phyloP scores from a whole-genome alignment of 1,140 invertebrate genomes.

The Spodoptera litura region DNA sequence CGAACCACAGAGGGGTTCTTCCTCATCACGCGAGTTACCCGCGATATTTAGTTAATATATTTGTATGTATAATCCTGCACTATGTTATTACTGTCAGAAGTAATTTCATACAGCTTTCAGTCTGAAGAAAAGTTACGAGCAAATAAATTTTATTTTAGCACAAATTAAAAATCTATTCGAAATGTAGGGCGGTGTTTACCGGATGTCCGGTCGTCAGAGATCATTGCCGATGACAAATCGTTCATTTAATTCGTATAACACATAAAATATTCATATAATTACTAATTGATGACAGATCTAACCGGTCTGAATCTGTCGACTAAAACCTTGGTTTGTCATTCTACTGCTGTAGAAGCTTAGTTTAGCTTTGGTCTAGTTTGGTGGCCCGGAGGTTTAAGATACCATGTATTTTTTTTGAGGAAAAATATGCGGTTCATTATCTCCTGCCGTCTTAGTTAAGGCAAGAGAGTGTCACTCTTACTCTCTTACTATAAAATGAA shows the following conservation, averaged over 20 bases:
- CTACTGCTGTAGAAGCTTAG: no score
- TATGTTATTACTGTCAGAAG: not conserved
- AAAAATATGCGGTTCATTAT: no score
- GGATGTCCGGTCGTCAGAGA: constrained; percentile 3
- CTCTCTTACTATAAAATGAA: no score
- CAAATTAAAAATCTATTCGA: not conserved
- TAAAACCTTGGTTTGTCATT: not conserved
- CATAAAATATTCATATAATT: constrained; percentile 1
- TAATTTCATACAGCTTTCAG: not conserved
- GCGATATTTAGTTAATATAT: no score
- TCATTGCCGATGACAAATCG: constrained; percentile 15
- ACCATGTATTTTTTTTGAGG: no score
- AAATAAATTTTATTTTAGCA: not conserved
- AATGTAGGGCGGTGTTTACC: not conserved
- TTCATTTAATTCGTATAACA: constrained; percentile 15
- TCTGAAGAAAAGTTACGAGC: not conserved
- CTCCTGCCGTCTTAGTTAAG: no score
- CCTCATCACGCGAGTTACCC: no score
- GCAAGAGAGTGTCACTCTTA: no score
- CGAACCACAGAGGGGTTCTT: no score
- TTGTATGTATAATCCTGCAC: not conserved
- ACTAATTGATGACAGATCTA: constrained; percentile 13
- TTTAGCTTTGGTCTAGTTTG: no score
- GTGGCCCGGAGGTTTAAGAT: no score
- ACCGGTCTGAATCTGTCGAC: not conserved